Percentiles rank a stretch among this genome's conserved stretches.
Evolutionary conservation across 1,140 invertebrate species (phyloP).

Genomic region (Holotrichia oblita): DNA sequence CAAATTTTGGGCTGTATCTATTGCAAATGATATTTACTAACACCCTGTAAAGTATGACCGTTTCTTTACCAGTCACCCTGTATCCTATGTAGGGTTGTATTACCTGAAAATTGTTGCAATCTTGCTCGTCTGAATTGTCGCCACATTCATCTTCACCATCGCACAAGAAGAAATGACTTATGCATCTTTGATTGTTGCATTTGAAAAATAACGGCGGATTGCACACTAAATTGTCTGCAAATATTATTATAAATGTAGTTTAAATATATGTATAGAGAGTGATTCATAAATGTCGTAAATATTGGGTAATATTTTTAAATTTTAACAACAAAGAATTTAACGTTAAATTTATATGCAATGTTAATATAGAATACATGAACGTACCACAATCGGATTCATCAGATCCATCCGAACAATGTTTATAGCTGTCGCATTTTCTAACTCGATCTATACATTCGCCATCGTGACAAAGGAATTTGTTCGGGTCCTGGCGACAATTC

Average conservation of each 20-base stretch:
- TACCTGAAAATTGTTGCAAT: constrained; percentile 62
- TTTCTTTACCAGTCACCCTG: too few relatives aligned
- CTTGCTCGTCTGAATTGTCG: constrained; percentile 72
- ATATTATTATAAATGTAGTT: too few relatives aligned
- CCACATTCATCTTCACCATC: constrained; percentile 75
- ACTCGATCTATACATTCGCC: constrained; percentile 55
- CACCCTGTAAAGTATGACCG: too few relatives aligned
- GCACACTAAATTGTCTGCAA: constrained; percentile 43
- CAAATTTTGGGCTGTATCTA: too few relatives aligned
- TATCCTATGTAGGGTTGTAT: too few relatives aligned
- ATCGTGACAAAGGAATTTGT: constrained; percentile 18
- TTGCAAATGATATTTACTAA: too few relatives aligned
- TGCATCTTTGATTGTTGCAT: constrained; percentile 73
- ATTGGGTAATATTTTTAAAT: too few relatives aligned
- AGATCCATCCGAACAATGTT: constrained; percentile 81
- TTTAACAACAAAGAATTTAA: too few relatives aligned
- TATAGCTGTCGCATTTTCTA: constrained; percentile 75
- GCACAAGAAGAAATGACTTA: constrained; percentile 77
- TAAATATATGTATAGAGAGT: too few relatives aligned
- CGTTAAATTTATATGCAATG: too few relatives aligned
- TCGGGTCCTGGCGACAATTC: neutral
- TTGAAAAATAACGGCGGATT: constrained; percentile 44
- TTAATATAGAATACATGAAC: too few relatives aligned
- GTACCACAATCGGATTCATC: constrained; percentile 75
- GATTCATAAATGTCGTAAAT: too few relatives aligned